Conservation (phyloP, 2,888 invertebrate genomes). For the Drosophila kanekoi region DNA sequence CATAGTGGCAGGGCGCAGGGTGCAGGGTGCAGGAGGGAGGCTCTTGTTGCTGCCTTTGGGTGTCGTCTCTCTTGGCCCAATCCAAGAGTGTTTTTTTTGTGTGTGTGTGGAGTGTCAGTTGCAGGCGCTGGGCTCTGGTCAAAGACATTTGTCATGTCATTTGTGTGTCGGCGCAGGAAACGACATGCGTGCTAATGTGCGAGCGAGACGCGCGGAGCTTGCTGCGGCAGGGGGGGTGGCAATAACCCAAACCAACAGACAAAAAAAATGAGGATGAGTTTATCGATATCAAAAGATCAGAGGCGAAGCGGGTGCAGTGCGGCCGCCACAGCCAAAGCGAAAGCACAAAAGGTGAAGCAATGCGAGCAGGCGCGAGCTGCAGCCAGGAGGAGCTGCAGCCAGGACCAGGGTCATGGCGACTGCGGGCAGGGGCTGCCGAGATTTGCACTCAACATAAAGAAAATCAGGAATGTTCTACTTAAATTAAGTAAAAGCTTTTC, state of each 20-base stretch:
- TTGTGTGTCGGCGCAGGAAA: conserved; percentile 79
- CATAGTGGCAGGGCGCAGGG: conserved; percentile 9
- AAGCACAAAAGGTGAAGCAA: conserved; percentile 38
- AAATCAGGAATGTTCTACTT: background rate
- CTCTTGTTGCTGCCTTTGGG: conserved; percentile 53
- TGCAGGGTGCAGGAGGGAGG: conserved; percentile 3
- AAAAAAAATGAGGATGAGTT: conserved; percentile 63
- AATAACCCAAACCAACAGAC: conserved; percentile 12
- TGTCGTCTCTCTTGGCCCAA: conserved; percentile 31
- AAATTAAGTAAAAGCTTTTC: too few species aligned
- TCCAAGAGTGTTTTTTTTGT: conserved; percentile 1
- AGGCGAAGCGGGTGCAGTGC: conserved; percentile 21
- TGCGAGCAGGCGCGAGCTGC: conserved; percentile 28
- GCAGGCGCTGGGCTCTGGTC: conserved; percentile 55
- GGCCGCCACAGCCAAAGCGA: conserved; percentile 11
- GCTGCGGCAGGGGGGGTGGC: background rate
- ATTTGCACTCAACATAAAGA: background rate
- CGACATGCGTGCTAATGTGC: conserved; percentile 76
- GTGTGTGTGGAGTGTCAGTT: conserved; percentile 36
- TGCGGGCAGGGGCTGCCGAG: too few species aligned
- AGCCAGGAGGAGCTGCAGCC: conserved; percentile 9
- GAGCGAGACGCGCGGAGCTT: conserved; percentile 33
- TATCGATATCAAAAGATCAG: conserved; percentile 72
- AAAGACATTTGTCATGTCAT: conserved; percentile 84
- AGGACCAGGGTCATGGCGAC: background rate